Evolutionary conservation across 2,113 vertebrate species (phyloP).

Genomic region (Cygnus atratus): DNA sequence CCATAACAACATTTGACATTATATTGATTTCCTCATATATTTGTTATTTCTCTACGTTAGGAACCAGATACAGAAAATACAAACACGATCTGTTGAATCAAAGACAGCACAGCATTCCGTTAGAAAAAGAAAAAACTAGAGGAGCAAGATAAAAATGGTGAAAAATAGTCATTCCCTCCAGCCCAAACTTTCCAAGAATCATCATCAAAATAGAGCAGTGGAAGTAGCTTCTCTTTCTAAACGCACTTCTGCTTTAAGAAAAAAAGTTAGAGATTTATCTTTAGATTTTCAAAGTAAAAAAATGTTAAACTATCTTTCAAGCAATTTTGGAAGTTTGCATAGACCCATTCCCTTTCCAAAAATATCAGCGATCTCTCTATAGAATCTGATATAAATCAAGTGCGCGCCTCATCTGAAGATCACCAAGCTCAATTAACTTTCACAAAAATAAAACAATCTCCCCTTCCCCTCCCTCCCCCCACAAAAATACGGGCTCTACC

Average conservation of each 20-base stretch:
- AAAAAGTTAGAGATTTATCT: slow-evolving; percentile 68
- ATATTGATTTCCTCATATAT: slow-evolving; percentile 77
- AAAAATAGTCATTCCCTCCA: slow-evolving; percentile 51
- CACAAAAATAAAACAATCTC: slow-evolving; percentile 73
- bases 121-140: slow-evolving; percentile 66
- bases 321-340: slow-evolving; percentile 78
- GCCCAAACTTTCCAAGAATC: slow-evolving; percentile 65
- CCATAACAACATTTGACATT: slow-evolving; percentile 71
- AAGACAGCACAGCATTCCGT: slow-evolving; percentile 68
- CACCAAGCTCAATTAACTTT: slow-evolving; percentile 40
- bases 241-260: slow-evolving; percentile 58
- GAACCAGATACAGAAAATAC: slow-evolving; percentile 77
- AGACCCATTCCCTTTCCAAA: slow-evolving; percentile 82
- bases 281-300: slow-evolving; percentile 77
- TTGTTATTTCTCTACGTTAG: slow-evolving; percentile 76
- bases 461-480: slow-evolving; percentile 38
- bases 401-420: slow-evolving; percentile 27
- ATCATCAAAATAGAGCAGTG: slow-evolving; percentile 69
- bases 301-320: slow-evolving; percentile 78
- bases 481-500: slow-evolving; percentile 67
- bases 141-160: slow-evolving; percentile 62
- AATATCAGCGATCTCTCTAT: slow-evolving; percentile 77
- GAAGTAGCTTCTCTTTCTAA: slow-evolving; percentile 66
- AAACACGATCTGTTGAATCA: slow-evolving; percentile 71
- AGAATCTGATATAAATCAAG: slow-evolving; percentile 74